Evolutionary conservation across 2,888 invertebrate genomes (phyloP).

Genomic region (Ligdia adustata): DNA sequence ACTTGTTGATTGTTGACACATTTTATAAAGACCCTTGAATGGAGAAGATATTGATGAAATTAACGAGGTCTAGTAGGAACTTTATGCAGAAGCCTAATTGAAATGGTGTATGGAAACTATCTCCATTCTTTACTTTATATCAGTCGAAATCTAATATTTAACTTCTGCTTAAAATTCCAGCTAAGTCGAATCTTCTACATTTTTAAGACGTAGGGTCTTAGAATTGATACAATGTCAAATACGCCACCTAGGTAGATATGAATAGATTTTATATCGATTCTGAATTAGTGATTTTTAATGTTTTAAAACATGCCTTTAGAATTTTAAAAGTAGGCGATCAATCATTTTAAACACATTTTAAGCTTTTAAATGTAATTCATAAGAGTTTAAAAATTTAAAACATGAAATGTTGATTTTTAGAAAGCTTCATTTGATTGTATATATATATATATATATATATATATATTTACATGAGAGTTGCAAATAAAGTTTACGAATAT

Average conservation of each 20-base stretch:
- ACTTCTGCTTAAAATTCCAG: too few relatives aligned
- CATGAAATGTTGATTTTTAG: constrained; percentile 64
- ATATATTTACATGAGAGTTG: constrained; percentile 50
- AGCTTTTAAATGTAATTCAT: constrained; percentile 34
- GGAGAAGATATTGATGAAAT: too few relatives aligned
- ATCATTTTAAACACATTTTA: constrained; percentile 45
- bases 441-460: too few relatives aligned
- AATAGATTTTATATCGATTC: constrained; percentile 58
- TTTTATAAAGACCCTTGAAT: not conserved
- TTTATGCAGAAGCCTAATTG: too few relatives aligned
- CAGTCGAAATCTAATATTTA: too few relatives aligned
- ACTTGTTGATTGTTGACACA: not conserved
- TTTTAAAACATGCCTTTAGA: constrained; percentile 57
- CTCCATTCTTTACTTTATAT: too few relatives aligned
- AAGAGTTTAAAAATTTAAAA: constrained; percentile 27
- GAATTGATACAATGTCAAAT: too few relatives aligned
- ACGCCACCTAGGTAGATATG: constrained; percentile 64
- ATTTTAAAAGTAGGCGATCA: constrained; percentile 31
- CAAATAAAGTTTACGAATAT: constrained; percentile 32
- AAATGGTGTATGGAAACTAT: too few relatives aligned
- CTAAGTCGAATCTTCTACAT: too few relatives aligned
- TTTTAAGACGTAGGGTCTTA: too few relatives aligned
- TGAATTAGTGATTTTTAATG: constrained; percentile 59
- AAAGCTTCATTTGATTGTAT: constrained; percentile 61
- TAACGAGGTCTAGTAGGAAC: too few relatives aligned